phyloP scores from a whole-genome alignment of 2,113 vertebrate species.

The Platysteira castanea region DNA sequence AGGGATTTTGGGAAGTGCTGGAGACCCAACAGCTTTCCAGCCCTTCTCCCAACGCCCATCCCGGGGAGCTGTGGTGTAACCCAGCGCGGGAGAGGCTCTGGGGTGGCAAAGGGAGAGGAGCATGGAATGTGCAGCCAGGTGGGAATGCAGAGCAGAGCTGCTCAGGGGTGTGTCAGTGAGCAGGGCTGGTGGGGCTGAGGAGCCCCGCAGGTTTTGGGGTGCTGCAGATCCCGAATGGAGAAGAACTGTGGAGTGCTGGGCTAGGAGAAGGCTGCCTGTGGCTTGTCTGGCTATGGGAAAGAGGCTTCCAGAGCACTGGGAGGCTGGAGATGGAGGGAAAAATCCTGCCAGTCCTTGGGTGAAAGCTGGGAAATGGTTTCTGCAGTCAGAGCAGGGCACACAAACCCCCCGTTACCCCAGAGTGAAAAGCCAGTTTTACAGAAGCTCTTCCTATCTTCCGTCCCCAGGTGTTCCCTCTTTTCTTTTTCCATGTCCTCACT shows the following conservation, averaged over 20 bases:
- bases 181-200: neutral
- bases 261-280: neutral
- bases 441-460: neutral
- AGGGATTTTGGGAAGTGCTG: neutral
- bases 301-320: rapidly evolving
- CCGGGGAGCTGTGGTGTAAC: rapidly evolving
- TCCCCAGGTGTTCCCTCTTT: neutral
- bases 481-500: neutral
- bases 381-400: neutral
- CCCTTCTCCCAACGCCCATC: neutral
- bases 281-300: neutral
- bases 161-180: neutral
- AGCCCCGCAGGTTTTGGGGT: rapidly evolving
- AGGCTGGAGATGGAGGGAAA: neutral
- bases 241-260: neutral
- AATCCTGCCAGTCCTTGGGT: neutral
- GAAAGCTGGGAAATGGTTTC: neutral
- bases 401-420: rapidly evolving
- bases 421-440: neutral
- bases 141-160: neutral
- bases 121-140: neutral
- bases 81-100: neutral
- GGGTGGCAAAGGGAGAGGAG: neutral
- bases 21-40: neutral
- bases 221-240: neutral